Evolutionary conservation across 2,888 invertebrate species (phyloP), one percentile per base, ranked within the genome.

Genomic region (Hirtodrosophila trivittata): DNA sequence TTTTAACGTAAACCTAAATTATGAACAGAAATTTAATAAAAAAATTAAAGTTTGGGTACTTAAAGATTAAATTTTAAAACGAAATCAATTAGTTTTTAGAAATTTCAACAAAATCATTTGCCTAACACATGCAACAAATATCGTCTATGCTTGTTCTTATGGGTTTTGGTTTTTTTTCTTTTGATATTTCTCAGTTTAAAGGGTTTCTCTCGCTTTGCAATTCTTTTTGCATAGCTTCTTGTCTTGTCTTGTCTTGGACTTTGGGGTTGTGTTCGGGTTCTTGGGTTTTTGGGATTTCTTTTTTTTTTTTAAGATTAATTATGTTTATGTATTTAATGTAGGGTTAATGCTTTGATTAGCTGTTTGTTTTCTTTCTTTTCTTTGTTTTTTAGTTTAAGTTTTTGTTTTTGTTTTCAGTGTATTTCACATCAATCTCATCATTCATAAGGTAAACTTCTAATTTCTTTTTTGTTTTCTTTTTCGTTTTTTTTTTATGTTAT

Each of bases 371-470:
- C 9, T 41, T 28, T 41, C 45, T 21, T 21, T 21, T 21, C 16
- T 50, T 37, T 38, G 16, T 51, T 25, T 33, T 42, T 38, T 10
- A n/a, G 2, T 39, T 60, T 35, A 14, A 21, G 46, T 38, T 45
- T 47, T 50, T 30, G 54, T 54, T 42, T 55, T 32, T 55, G 50
- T 63, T 70, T 77, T 63, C 65, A 73, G 66, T 77, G 68, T 69
- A 62, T 66, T 71, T 64, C 75, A 68, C 70, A 75, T 82, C 69
- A 75, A 74, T 85, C 66, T 70, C 66, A 65, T 55, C 74, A 65
- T 77, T 56, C 67, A 64, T 65, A 57, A 71, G 69, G 69, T 85
- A 67, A 64, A 63, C 70, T 71, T 82, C 62, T 70, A 75, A 58
- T 50, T 51, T 68, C 43, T 41, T 46, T 65, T 64, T 49, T 66